Percentiles rank a stretch among this genome's conserved stretches.
These are phyloP conservation scores for Pelmatolapia mariae DNA, from an alignment of 2,113 vertebrate genomes.

Conservation along the genomic window DNA sequence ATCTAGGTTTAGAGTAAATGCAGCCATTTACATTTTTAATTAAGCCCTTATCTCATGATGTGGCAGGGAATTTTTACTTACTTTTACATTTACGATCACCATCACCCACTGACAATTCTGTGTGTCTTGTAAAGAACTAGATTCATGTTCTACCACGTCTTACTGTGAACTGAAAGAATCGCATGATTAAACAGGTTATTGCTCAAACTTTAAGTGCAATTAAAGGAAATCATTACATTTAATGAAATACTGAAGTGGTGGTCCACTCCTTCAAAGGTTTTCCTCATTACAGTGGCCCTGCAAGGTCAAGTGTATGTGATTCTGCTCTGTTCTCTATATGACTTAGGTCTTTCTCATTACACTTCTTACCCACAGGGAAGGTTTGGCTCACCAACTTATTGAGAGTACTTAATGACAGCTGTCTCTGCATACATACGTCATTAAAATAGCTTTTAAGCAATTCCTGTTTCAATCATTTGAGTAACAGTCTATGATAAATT, in stretches of 20 bases:
- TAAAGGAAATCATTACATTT: slow-evolving; percentile 64
- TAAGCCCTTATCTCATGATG: background rate
- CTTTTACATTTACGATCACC: background rate
- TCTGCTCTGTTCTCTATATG: background rate
- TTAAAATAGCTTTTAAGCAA: background rate
- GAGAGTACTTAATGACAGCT: background rate
- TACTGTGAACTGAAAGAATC: background rate
- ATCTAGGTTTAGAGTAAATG: background rate
- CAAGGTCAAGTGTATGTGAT: slow-evolving; percentile 38
- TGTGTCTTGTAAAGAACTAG: background rate
- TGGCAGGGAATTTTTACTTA: background rate
- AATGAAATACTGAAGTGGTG: slow-evolving; percentile 51
- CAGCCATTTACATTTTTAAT: background rate
- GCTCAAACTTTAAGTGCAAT: slow-evolving; percentile 45
- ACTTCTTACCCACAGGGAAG: background rate
- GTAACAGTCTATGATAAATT: background rate
- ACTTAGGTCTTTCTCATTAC: slow-evolving; percentile 1
- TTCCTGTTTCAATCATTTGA: background rate
- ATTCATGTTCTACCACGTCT: background rate
- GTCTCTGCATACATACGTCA: background rate
- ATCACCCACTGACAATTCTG: background rate
- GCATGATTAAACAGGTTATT: slow-evolving; percentile 11
- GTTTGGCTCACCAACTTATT: background rate
- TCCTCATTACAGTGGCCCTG: slow-evolving; percentile 31
- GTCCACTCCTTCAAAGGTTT: slow-evolving; percentile 31